Conservation (phyloP, 2,113 vertebrate genomes). For the Ovibos moschatus region DNA sequence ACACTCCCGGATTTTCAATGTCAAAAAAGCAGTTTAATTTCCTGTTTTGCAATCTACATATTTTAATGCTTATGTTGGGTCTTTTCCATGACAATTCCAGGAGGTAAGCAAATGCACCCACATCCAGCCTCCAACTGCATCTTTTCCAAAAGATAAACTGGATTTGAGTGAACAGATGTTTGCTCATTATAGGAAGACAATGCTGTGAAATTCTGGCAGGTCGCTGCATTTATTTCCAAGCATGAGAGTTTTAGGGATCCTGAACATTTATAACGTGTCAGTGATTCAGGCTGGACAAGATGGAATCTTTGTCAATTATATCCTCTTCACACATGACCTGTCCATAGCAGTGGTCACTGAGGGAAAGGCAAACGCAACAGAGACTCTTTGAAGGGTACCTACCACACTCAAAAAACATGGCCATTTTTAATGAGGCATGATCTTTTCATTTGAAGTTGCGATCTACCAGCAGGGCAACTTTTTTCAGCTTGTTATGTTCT, state of each 20-base stretch:
- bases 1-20: neutral
- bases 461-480: slow-evolving; percentile 16
- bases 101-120: slow-evolving; percentile 37
- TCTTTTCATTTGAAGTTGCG: slow-evolving; percentile 6
- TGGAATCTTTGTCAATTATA: neutral
- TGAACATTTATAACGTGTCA: slow-evolving; percentile 13
- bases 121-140: neutral
- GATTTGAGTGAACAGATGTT: slow-evolving; percentile 54
- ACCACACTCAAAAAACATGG: neutral
- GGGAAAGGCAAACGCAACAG: neutral
- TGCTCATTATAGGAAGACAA: slow-evolving; percentile 46
- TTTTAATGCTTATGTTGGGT: neutral
- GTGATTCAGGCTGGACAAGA: neutral
- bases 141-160: slow-evolving; percentile 62
- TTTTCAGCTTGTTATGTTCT: neutral
- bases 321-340: neutral
- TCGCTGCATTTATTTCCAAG: neutral
- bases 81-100: slow-evolving; percentile 37
- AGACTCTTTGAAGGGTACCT: neutral
- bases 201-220: neutral
- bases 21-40: neutral
- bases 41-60: neutral
- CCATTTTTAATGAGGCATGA: slow-evolving; percentile 27
- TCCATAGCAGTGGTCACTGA: neutral
- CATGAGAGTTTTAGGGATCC: neutral